Evolutionary conservation across 2,888 invertebrate genomes (phyloP), one percentile per base, ranked within the genome.

Genomic region (Drosophila neutralis): DNA sequence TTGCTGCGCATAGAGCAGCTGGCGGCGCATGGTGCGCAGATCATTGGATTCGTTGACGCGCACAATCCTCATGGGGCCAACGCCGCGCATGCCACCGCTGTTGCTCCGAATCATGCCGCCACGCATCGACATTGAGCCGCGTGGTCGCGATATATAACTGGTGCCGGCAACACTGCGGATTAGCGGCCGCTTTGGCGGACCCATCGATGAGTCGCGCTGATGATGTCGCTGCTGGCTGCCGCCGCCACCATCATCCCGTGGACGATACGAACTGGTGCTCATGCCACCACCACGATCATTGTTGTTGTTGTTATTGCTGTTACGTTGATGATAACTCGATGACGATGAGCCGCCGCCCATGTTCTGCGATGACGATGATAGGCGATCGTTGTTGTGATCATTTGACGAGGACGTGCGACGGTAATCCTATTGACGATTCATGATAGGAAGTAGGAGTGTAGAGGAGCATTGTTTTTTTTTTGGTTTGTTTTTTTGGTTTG

Each of bases 311-410:
- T 90, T 87, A 29, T 84, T 81, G 69, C 79, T 89, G 76, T 86
- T 83, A 29, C 90, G 87, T 56, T 80, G 92, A 69, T 91, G 88
- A 48, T 89, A 80, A 45, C 86, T 84, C 38, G 91, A 81, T 49
- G 90, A 90, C 21, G 90, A 84, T 18, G 90, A 82, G 36, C 83
- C 79, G 33, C 57, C 57, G 5, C 88, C 83, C 78, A 87, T 79
- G 29, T 91, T 91, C 63, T 92, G 90, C 73, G 92, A 87, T 58
- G 91, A 91, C 61, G 92, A 92, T 73, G 92, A 91, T 78, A 92
- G 92, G 24, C 92, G 91, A 89, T 92, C 92, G 57, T 91, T 92
- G 80, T 92, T 92, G 80, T 92, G 92, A 82, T 90, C 90, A 71
- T 87, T 86, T 69, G 89, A 83, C 69, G 91, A 91, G 57, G 91